phyloP scores from a whole-genome alignment of 1,140 invertebrate genomes.

The Neuroterus valhalla region DNA sequence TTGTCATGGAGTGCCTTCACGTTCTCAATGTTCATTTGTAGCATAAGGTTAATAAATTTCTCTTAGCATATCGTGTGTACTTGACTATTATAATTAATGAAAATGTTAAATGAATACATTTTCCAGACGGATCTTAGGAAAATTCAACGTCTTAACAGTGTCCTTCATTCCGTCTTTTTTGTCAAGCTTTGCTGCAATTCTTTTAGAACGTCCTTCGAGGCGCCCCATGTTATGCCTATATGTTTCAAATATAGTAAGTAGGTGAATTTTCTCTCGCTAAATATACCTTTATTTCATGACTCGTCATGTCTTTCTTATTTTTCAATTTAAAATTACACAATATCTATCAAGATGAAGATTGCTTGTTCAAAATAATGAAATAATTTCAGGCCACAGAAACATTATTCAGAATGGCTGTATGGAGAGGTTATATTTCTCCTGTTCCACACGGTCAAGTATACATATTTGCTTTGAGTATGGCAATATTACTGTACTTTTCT shows the following conservation, averaged over 20 bases:
- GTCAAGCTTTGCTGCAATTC: slow-evolving; percentile 82
- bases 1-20: slow-evolving; percentile 84
- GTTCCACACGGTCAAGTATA: slow-evolving; percentile 81
- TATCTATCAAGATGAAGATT: background rate
- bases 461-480: slow-evolving; percentile 79
- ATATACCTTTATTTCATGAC: slow-evolving; percentile 32
- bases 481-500: slow-evolving; percentile 78
- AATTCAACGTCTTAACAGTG: slow-evolving; percentile 82
- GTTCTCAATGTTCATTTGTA: slow-evolving; percentile 83
- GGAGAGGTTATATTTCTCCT: slow-evolving; percentile 78
- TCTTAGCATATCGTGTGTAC: slow-evolving; percentile 14
- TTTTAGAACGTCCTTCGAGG: slow-evolving; percentile 84
- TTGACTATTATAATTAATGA: slow-evolving; percentile 40
- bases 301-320: background rate
- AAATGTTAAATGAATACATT: slow-evolving; percentile 47
- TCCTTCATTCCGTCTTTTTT: slow-evolving; percentile 84
- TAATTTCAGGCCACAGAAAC: slow-evolving; percentile 83
- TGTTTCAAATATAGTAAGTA: slow-evolving; percentile 85
- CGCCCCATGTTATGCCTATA: slow-evolving; percentile 84
- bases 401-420: slow-evolving; percentile 83
- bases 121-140: slow-evolving; percentile 80
- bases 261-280: slow-evolving; percentile 24
- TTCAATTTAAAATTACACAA: too few relatives aligned
- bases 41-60: slow-evolving; percentile 59
- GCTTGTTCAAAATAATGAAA: slow-evolving; percentile 19